Percentiles rank a stretch among this genome's conserved stretches.
These are phyloP conservation scores for Rhodeus uyekii DNA, from an alignment of 2,797 vertebrate species.

Conservation along the genomic window DNA sequence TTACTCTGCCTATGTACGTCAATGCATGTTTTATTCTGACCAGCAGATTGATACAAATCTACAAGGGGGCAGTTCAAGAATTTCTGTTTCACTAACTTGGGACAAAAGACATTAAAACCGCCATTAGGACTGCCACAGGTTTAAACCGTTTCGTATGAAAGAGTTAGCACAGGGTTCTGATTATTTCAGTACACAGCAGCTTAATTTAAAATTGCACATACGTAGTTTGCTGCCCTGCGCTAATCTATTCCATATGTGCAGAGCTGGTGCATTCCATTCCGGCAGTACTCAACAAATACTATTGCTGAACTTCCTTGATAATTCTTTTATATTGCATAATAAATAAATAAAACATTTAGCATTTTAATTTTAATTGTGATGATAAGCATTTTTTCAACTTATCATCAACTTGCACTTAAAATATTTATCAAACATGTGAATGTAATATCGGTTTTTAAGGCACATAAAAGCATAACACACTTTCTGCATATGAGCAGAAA, in stretches of 20 bases:
- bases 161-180: constrained; percentile 14
- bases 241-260: constrained; percentile 61
- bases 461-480: not conserved
- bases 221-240: constrained; percentile 28
- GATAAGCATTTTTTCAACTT: too few species aligned
- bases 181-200: constrained; percentile 36
- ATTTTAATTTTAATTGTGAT: too few species aligned
- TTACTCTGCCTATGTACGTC: constrained; percentile 26
- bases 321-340: not conserved
- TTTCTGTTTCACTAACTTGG: constrained; percentile 45
- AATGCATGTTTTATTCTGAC: constrained; percentile 35
- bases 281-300: constrained; percentile 12
- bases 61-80: constrained; percentile 24
- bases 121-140: not conserved
- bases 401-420: not conserved
- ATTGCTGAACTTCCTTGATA: not conserved
- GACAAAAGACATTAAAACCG: constrained; percentile 46
- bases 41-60: constrained; percentile 44
- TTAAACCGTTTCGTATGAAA: constrained; percentile 29
- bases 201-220: constrained; percentile 51
- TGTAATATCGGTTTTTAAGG: not conserved
- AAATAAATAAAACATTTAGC: not conserved
- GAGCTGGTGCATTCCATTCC: constrained; percentile 25
- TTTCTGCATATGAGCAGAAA: constrained; percentile 1
- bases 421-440: not conserved